Base-by-base conservation (phyloP, 2,797 vertebrate genomes). In the Aphelocoma californica region DNA sequence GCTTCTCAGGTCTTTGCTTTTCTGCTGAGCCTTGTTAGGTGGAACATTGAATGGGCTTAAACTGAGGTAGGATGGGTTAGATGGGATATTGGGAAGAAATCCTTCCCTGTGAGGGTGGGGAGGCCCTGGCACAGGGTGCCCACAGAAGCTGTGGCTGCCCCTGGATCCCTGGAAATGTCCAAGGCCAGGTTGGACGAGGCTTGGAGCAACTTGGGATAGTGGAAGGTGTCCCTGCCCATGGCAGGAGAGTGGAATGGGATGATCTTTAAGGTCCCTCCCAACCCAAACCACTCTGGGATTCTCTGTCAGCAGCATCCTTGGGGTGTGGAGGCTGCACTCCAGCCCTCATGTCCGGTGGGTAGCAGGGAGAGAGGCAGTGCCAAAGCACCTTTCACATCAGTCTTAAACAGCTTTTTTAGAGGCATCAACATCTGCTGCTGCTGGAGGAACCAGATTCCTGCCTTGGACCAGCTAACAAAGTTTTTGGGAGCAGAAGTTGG, bases 341-440 rank as follows among this genome's bases (percentile, higher is more conserved):
- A 72, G 29, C 26, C 18, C 3, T 2, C 0, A 0, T 10, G 23
- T n/a, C 5, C 2, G 1, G 16, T 16, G 29, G 5, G 6, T 6
- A 24, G 38, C 24, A 14, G 40, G 14, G 65, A 32, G 26, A 48
- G 38, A 71, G 24, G 15, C 24, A 20, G 32, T 18, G 54, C 74
- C 66, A 44, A 31, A 18, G 9, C 6, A 0, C 7, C 0, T 11
- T 20, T 74, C 9, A 0, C 9, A 21, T 34, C 29, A 2, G 18
- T 64, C 56, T 50, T 48, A n/a, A 42, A 5, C 3, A 7, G 7
- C 6, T n/a, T 65, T 70, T 77, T 45, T 10, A 19, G 58, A 44
- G 8, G 20, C 42, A 40, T 38, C 86, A 32, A 20, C 19, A 58
- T 53, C 36, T 4, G 3, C 53, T 73, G 0, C n/a, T 32, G 42